These are phyloP conservation scores for Gouania willdenowi DNA, from an alignment of 2,797 vertebrate genomes.

Conservation along the genomic window DNA sequence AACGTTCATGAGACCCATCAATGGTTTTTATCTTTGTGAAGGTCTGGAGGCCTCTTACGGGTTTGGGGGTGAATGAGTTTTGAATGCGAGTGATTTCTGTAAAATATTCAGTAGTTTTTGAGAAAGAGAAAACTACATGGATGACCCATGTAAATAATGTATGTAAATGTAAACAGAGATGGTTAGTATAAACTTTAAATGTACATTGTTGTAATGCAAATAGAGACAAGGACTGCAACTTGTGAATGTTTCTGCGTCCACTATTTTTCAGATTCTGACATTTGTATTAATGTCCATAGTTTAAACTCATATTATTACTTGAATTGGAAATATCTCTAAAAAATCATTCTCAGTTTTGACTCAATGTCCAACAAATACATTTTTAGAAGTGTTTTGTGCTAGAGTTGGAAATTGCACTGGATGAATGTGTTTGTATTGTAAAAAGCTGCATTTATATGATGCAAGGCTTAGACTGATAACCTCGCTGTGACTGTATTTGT, in stretches of 20 bases:
- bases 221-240: constrained; percentile 40
- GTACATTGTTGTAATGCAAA: constrained; percentile 59
- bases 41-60: not conserved
- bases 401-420: constrained; percentile 10
- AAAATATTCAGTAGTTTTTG: constrained; percentile 37
- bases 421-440: constrained; percentile 11
- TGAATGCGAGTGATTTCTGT: constrained; percentile 42
- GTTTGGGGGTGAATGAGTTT: constrained; percentile 59
- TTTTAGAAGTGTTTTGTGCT: constrained; percentile 26
- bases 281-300: constrained; percentile 32
- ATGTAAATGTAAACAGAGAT: constrained; percentile 50
- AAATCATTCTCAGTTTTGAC: not conserved
- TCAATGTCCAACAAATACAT: not conserved
- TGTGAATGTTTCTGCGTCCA: constrained; percentile 12
- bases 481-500: constrained; percentile 22
- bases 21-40: not conserved
- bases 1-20: not conserved
- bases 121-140: constrained; percentile 30
- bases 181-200: constrained; percentile 44
- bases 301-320: too few species aligned
- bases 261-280: constrained; percentile 37
- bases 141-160: constrained; percentile 56
- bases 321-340: not conserved
- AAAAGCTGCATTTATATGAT: constrained; percentile 19
- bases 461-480: constrained; percentile 30